Evolutionary conservation across 2,113 vertebrate genomes (phyloP).

Genomic region (Podocnemis expansa): DNA sequence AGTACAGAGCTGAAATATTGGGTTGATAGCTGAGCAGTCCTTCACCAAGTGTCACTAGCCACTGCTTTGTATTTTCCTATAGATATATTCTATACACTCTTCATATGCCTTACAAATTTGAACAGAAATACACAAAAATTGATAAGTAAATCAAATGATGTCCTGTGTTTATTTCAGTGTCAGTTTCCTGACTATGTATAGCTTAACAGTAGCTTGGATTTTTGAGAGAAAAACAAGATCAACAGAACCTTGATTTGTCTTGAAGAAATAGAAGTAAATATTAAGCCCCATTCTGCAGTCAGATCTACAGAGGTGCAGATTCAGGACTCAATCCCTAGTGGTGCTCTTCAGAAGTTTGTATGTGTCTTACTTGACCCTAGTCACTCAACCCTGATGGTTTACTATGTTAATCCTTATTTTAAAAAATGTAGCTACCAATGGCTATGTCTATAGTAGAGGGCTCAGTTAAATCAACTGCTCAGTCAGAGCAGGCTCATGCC

Average conservation of each 20-base stretch:
- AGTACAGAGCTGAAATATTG: background rate
- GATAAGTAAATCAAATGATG: conserved; percentile 1
- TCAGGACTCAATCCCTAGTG: background rate
- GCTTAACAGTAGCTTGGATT: background rate
- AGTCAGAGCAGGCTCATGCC: too few species aligned
- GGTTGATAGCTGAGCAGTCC: conserved; percentile 11
- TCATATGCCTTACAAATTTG: conserved; percentile 64
- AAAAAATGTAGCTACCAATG: background rate
- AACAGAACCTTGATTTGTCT: background rate
- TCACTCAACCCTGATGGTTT: background rate
- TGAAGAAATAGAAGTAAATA: background rate
- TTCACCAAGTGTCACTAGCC: conserved; percentile 10
- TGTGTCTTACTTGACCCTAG: background rate
- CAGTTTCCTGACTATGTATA: background rate
- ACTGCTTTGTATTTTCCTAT: conserved; percentile 14
- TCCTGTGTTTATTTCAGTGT: conserved; percentile 40
- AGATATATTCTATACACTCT: conserved; percentile 31
- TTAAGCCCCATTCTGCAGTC: background rate
- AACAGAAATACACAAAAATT: conserved; percentile 56
- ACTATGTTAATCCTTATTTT: background rate
- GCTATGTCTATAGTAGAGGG: too few species aligned
- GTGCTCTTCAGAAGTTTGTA: background rate
- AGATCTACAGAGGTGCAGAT: background rate
- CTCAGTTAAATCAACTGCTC: too few species aligned
- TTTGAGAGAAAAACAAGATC: background rate